Evolutionary conservation across 2,888 invertebrate species (phyloP).

Genomic region (Apeira syringaria): DNA sequence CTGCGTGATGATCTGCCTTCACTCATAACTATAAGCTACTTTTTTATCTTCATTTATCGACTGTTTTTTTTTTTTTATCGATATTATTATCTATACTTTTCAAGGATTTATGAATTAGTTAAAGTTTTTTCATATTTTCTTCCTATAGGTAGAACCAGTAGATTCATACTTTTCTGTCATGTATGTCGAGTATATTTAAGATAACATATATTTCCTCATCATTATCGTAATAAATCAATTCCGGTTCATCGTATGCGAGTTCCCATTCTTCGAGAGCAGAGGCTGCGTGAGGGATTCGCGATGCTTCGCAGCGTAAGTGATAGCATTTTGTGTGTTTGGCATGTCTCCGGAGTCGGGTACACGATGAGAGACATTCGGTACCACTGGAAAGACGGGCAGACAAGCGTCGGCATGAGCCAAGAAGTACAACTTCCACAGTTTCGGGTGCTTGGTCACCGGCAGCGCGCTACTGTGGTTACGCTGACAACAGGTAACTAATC

Average conservation of each 20-base stretch:
- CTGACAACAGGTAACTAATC: conserved; percentile 95
- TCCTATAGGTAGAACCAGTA: conserved; percentile 40
- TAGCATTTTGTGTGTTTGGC: conserved; percentile 84
- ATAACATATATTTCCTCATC: conserved; percentile 8
- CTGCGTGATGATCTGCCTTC: conserved; percentile 17
- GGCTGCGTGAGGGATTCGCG: conserved; percentile 58
- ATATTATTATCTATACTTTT: conserved; percentile 4
- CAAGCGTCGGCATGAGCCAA: conserved; percentile 97
- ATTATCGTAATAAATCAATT: conserved; percentile 35
- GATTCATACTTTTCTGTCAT: conserved; percentile 67
- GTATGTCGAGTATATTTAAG: conserved; percentile 46
- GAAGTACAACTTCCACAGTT: conserved; percentile 98
- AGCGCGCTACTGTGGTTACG: conserved; percentile 96
- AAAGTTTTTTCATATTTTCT: conserved; percentile 33
- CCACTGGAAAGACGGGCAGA: conserved; percentile 96
- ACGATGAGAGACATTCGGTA: conserved; percentile 99
- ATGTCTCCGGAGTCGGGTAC: conserved; percentile 94
- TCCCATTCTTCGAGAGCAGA: conserved; percentile 48
- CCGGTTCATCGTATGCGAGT: conserved; percentile 48
- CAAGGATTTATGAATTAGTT: conserved; percentile 3
- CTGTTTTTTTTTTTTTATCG: background rate
- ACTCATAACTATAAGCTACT: conserved; percentile 3
- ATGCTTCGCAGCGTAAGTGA: conserved; percentile 81
- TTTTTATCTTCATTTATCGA: background rate
- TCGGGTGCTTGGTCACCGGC: conserved; percentile 97